Conservation (phyloP, 1,140 invertebrate species). For the Teleogryllus occipitalis region DNA sequence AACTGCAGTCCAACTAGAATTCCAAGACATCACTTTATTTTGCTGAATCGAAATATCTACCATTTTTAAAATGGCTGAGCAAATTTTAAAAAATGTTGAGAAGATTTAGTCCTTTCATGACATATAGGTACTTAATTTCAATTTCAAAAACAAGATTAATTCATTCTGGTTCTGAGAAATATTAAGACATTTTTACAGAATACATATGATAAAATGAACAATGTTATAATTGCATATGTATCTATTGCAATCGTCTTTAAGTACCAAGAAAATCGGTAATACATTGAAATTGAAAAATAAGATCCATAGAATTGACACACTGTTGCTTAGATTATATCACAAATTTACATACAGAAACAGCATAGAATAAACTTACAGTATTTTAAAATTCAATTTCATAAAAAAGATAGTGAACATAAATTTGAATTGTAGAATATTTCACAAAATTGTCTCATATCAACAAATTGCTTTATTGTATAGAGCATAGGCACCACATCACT, state of each 20-base stretch:
- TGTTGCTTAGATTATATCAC: background rate
- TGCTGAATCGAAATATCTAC: background rate
- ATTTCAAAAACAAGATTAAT: background rate
- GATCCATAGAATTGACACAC: background rate
- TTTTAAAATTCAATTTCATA: background rate
- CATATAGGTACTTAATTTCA: background rate
- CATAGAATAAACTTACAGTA: background rate
- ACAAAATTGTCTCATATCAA: background rate
- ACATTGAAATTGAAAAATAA: background rate
- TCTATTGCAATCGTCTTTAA: background rate
- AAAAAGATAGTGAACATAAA: background rate
- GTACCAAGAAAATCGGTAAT: background rate
- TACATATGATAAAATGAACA: background rate
- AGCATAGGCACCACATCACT: conserved; percentile 3
- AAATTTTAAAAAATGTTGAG: background rate
- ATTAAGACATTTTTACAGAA: background rate
- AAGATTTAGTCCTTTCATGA: background rate
- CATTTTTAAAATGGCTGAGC: background rate
- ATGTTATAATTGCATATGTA: background rate
- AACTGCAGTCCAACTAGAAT: background rate
- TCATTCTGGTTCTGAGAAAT: background rate
- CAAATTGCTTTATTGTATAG: background rate
- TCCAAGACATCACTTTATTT: background rate
- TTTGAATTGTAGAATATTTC: background rate
- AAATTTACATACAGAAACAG: background rate